Evolutionary conservation across 2,797 vertebrate genomes (phyloP), one percentile per base, ranked within the genome.

Genomic region (Gallinago solitaria): DNA sequence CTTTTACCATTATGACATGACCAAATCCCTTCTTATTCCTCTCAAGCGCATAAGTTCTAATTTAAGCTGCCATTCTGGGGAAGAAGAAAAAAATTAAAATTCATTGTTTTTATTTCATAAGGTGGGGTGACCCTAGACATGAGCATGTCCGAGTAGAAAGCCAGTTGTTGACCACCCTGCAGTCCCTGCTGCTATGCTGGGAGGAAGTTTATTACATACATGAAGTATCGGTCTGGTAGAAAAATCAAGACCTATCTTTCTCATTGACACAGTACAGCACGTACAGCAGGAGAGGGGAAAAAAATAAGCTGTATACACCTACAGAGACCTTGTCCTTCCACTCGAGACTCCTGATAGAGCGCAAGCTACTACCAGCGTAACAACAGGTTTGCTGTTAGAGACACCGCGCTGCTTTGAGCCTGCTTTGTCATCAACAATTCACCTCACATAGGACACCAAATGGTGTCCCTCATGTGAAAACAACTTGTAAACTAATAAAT

Each of bases 401-500:
- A 71, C 33, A 48, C 35, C 1, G 1, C 56, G 79, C 81, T 80
- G 39, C 67, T 91, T 67, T 67, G 18, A 89, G 73, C 39, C 78
- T 57, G 75, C 68, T 85, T 87, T 70, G 41, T 86, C 63, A 89
- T 89, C 71, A 94, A 37, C 75, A 80, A 94, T 94, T 95, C 92
- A 70, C 84, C 60, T 94, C 90, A 92, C 75, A 77, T 0, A 82
- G 65, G 71, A 83, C 75, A 83, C 71, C 75, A 96, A 93, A 87
- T 54, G 68, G 81, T 23, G 0, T 89, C 68, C 33, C 82, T 95
- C 90, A 87, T 78, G 93, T 96, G 95, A 87, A 93, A 94, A 93
- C 95, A 94, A 89, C 90, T 94, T 93, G 94, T 94, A 96, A 96
- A 94, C 95, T 89, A 94, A 93, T 93, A 93, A 90, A 93, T 93